phyloP scores from a whole-genome alignment of 2,113 vertebrate species.

The Melanostigma gelatinosum region DNA sequence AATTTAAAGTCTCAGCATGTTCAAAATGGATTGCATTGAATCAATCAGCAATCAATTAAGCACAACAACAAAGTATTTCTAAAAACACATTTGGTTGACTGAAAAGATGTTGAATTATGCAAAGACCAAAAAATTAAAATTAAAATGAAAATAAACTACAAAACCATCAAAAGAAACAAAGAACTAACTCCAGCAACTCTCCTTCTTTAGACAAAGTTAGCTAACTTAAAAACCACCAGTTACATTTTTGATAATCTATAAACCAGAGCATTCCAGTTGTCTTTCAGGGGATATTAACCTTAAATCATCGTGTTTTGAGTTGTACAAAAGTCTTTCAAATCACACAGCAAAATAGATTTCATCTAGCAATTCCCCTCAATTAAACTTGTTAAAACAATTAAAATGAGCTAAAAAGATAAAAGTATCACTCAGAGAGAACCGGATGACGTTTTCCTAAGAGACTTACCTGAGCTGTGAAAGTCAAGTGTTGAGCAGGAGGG shows the following conservation, averaged over 20 bases:
- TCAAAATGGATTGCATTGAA: background rate
- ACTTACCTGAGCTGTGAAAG: slow-evolving; percentile 34
- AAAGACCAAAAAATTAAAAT: too few relatives aligned
- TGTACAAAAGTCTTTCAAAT: too few relatives aligned
- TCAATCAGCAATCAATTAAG: background rate
- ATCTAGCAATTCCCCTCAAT: too few relatives aligned
- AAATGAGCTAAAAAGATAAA: too few relatives aligned
- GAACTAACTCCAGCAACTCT: too few relatives aligned
- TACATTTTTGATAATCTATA: background rate
- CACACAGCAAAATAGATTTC: too few relatives aligned
- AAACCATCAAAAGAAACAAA: too few relatives aligned
- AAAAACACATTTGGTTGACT: background rate
- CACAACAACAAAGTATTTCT: background rate
- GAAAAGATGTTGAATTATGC: background rate
- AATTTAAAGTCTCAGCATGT: background rate
- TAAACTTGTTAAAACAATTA: too few relatives aligned
- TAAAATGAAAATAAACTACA: too few relatives aligned
- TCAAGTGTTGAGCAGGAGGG: background rate
- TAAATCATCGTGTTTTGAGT: too few relatives aligned
- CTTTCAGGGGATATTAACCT: too few relatives aligned
- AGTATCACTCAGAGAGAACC: too few relatives aligned
- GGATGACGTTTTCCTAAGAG: rapidly evolving
- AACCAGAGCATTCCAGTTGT: background rate
- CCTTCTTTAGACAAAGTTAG: background rate
- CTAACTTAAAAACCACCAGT: background rate